phyloP scores from a whole-genome alignment of 2,797 vertebrate genomes.

The Tarsius wallacei region DNA sequence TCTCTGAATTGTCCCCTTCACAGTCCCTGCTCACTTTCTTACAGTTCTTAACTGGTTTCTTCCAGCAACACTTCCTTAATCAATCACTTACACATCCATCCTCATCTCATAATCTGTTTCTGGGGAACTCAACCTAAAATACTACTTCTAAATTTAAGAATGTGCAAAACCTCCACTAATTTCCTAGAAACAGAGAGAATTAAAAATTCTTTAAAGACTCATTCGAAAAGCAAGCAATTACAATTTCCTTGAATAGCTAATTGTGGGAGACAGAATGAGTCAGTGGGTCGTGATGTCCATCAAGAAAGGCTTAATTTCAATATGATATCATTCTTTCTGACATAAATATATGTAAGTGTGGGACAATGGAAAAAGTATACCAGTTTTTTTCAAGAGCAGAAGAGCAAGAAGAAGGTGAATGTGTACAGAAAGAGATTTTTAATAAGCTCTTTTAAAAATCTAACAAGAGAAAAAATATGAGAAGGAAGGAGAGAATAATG shows the following conservation, averaged over 20 bases:
- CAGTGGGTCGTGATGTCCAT: constrained; percentile 52
- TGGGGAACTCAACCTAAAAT: background rate
- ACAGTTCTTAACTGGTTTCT: background rate
- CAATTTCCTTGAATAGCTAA: constrained; percentile 58
- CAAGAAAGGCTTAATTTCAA: constrained; percentile 68
- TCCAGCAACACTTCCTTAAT: background rate
- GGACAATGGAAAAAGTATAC: constrained; percentile 46
- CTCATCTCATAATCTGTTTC: background rate
- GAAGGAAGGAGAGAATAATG: constrained; percentile 62
- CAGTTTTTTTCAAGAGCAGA: constrained; percentile 58
- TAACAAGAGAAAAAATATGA: constrained; percentile 60
- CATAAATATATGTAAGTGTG: constrained; percentile 23
- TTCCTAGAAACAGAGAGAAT: constrained; percentile 58
- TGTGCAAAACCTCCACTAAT: background rate
- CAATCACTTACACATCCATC: constrained; percentile 9
- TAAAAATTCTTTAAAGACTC: constrained; percentile 42
- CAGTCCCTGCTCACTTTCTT: background rate
- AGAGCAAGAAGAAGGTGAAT: constrained; percentile 46
- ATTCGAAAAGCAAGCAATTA: constrained; percentile 21
- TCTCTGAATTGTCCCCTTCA: background rate
- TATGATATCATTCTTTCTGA: constrained; percentile 50
- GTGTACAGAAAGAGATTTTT: constrained; percentile 51
- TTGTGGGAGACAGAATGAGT: constrained; percentile 52
- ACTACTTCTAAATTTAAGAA: constrained; percentile 31
- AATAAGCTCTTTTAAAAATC: constrained; percentile 57